These are phyloP conservation scores for Whitmania pigra DNA, from an alignment of 1,140 invertebrate genomes.

Conservation along the genomic window DNA sequence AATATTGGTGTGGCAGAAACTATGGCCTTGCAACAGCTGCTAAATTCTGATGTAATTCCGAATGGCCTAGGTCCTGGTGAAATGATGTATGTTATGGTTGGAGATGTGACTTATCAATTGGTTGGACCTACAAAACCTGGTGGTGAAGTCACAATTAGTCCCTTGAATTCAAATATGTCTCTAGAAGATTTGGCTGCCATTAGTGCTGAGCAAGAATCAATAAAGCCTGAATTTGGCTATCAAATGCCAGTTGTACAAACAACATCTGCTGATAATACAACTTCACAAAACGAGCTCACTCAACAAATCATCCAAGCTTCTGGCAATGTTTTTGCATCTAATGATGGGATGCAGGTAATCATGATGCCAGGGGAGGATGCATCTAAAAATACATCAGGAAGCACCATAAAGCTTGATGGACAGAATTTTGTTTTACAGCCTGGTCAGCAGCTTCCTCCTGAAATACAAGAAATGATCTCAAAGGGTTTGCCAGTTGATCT, in stretches of 20 bases:
- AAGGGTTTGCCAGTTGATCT: conserved; percentile 17
- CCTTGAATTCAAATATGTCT: conserved; percentile 11
- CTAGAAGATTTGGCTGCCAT: conserved; percentile 17
- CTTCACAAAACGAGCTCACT: background rate
- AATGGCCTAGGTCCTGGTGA: conserved; percentile 12
- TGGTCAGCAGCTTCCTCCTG: conserved; percentile 14
- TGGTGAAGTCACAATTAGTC: background rate
- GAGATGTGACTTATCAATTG: conserved; percentile 15
- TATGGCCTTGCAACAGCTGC: background rate
- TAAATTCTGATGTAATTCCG: background rate
- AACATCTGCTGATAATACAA: background rate
- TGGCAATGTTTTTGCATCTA: conserved; percentile 4
- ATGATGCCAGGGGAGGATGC: conserved; percentile 16
- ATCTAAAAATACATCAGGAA: background rate
- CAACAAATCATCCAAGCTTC: conserved; percentile 5
- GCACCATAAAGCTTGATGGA: conserved; percentile 15
- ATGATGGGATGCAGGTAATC: conserved; percentile 16
- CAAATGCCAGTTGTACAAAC: conserved; percentile 9
- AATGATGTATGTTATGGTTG: conserved; percentile 18
- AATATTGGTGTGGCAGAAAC: conserved; percentile 4
- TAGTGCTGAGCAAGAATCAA: conserved; percentile 14
- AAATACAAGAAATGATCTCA: conserved; percentile 16
- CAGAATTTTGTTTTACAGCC: conserved; percentile 17
- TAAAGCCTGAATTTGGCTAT: conserved; percentile 12
- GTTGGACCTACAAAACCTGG: conserved; percentile 14